These are phyloP conservation scores for Orthosia gothica DNA, from an alignment of 2,888 invertebrate species.

Conservation along the genomic window DNA sequence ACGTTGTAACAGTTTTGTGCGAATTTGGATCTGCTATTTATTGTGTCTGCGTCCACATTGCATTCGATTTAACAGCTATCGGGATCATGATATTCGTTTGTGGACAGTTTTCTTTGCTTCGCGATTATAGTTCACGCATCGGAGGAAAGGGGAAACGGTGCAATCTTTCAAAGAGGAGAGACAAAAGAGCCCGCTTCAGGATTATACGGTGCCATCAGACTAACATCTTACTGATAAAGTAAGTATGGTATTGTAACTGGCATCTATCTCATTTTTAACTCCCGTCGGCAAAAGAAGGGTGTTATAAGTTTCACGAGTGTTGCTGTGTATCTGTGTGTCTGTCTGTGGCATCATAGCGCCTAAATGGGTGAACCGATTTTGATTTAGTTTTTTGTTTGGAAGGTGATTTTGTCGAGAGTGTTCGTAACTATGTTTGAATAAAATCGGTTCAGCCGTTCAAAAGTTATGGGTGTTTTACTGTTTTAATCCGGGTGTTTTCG, in stretches of 20 bases:
- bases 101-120: conserved; percentile 80
- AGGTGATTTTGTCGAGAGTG: too few species aligned
- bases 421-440: too few species aligned
- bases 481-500: too few species aligned
- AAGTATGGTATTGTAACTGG: conserved; percentile 60
- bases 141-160: conserved; percentile 75
- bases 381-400: too few species aligned
- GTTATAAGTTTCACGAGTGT: too few species aligned
- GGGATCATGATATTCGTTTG: conserved; percentile 84
- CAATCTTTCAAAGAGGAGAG: conserved; percentile 69
- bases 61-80: conserved; percentile 80
- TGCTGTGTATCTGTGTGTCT: too few species aligned
- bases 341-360: too few species aligned
- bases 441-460: too few species aligned
- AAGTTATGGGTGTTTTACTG: too few species aligned
- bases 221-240: conserved; percentile 77
- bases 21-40: conserved; percentile 79
- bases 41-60: conserved; percentile 78
- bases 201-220: conserved; percentile 79
- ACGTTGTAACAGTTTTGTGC: conserved; percentile 71
- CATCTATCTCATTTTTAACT: too few species aligned
- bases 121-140: conserved; percentile 75
- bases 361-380: too few species aligned
- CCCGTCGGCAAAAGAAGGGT: too few species aligned
- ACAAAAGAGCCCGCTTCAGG: conserved; percentile 77